Evolutionary conservation across 2,888 invertebrate genomes (phyloP).

Genomic region (Eilema sororculum): DNA sequence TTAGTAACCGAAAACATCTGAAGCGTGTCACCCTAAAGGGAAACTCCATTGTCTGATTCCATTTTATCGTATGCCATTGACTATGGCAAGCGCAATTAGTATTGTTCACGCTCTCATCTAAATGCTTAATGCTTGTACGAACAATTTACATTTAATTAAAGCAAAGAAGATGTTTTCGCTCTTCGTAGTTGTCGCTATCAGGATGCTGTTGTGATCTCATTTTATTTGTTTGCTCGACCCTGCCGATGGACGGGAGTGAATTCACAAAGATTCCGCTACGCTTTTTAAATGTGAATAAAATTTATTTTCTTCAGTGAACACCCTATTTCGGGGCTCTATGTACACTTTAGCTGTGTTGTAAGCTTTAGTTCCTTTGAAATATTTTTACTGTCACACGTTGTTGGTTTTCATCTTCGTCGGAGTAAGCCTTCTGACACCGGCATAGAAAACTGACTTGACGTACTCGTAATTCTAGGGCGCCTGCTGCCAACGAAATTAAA

Average conservation of each 20-base stretch:
- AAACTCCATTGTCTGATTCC: slow-evolving; percentile 21
- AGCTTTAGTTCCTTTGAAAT: slow-evolving; percentile 38
- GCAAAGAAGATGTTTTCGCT: slow-evolving; percentile 63
- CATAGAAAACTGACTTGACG: slow-evolving; percentile 24
- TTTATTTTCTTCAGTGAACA: slow-evolving; percentile 57
- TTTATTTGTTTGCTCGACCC: slow-evolving; percentile 67
- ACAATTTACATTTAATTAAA: slow-evolving; percentile 78
- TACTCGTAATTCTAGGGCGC: not conserved
- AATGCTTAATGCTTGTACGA: slow-evolving; percentile 56
- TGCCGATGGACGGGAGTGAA: slow-evolving; percentile 55
- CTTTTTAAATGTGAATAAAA: slow-evolving; percentile 65
- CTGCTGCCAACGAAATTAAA: not conserved
- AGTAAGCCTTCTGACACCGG: slow-evolving; percentile 28
- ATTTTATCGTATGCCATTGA: slow-evolving; percentile 42
- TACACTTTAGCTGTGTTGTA: slow-evolving; percentile 27
- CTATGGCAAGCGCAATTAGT: slow-evolving; percentile 46
- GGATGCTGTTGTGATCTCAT: slow-evolving; percentile 59
- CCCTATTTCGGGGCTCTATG: slow-evolving; percentile 31
- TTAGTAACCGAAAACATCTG: not conserved
- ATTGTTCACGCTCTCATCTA: slow-evolving; percentile 50
- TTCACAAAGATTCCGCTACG: slow-evolving; percentile 62
- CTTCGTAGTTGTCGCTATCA: slow-evolving; percentile 64
- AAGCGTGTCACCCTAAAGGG: slow-evolving; percentile 17
- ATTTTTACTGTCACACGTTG: slow-evolving; percentile 36
- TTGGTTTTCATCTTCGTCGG: slow-evolving; percentile 34